These are phyloP conservation scores for Ailurus styani DNA, from an alignment of 2,113 vertebrate species.

Conservation along the genomic window DNA sequence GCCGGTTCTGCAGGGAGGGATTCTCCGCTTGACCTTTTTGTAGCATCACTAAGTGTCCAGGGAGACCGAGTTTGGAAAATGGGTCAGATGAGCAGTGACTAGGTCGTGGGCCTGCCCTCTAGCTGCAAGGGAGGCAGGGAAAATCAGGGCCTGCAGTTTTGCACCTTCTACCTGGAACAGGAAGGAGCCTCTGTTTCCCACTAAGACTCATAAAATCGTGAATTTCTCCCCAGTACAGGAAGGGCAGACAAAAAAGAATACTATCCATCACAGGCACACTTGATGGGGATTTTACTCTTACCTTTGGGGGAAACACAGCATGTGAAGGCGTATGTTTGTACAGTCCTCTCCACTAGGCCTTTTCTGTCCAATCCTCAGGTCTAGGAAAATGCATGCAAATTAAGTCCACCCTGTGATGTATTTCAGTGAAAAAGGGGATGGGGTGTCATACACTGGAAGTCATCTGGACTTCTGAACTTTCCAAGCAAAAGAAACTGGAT, in stretches of 20 bases:
- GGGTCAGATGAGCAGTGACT: background rate
- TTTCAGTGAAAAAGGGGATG: background rate
- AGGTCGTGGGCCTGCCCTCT: background rate
- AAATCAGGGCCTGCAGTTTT: background rate
- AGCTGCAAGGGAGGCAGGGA: background rate
- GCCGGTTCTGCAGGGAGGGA: background rate
- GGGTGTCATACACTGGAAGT: background rate
- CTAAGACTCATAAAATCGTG: background rate
- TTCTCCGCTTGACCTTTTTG: background rate
- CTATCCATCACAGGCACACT: too few species aligned
- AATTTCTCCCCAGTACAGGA: background rate
- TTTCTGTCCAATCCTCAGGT: background rate
- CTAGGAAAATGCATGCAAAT: background rate
- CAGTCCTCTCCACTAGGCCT: background rate
- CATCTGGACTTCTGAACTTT: background rate
- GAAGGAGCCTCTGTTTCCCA: background rate
- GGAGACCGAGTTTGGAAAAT: background rate
- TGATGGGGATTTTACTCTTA: background rate
- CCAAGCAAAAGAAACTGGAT: background rate
- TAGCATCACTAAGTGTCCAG: background rate
- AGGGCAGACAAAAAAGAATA: background rate
- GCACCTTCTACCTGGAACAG: background rate
- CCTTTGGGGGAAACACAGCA: fast-evolving
- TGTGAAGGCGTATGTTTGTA: background rate
- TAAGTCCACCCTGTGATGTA: background rate